A percentile compares a stretch with the other conserved stretches of the same genome.
These are phyloP conservation scores for Alloplasta piceator DNA, from an alignment of 2,888 invertebrate species.

Conservation along the genomic window DNA sequence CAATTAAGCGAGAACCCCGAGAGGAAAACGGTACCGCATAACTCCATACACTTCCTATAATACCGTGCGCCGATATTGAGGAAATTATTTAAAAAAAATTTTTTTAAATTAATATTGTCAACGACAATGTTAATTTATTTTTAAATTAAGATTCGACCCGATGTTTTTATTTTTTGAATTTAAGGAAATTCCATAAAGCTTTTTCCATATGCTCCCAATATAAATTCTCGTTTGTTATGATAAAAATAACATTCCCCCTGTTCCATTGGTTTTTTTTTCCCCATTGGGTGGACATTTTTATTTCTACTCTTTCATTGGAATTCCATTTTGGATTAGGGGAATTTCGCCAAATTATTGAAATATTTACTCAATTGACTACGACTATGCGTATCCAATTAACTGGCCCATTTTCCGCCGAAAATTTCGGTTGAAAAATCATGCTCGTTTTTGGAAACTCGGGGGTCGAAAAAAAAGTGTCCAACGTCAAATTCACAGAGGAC, in stretches of 20 bases:
- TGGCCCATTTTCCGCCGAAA: background rate
- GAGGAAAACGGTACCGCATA: constrained; percentile 40
- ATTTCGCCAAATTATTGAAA: background rate
- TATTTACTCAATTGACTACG: background rate
- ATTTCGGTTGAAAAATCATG: background rate
- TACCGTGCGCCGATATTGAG: background rate
- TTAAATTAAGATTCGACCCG: too few species aligned
- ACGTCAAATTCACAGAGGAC: constrained; percentile 35
- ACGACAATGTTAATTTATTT: too few species aligned
- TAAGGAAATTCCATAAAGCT: too few species aligned
- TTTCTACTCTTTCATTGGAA: too few species aligned
- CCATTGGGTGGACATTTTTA: too few species aligned
- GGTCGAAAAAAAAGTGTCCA: background rate
- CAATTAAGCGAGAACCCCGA: constrained; percentile 64
- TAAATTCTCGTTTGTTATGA: too few species aligned
- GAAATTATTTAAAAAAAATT: background rate
- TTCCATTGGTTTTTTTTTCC: too few species aligned
- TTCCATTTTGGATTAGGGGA: background rate
- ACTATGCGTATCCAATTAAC: background rate
- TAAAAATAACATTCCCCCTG: too few species aligned
- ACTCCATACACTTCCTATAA: constrained; percentile 17
- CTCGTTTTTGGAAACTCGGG: background rate
- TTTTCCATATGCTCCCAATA: too few species aligned
- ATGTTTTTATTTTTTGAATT: too few species aligned
- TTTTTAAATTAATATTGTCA: too few species aligned